A percentile compares a stretch with the other conserved stretches of the same genome.
phyloP scores from a whole-genome alignment of 2,888 invertebrate species.

The Apamea sordens region DNA sequence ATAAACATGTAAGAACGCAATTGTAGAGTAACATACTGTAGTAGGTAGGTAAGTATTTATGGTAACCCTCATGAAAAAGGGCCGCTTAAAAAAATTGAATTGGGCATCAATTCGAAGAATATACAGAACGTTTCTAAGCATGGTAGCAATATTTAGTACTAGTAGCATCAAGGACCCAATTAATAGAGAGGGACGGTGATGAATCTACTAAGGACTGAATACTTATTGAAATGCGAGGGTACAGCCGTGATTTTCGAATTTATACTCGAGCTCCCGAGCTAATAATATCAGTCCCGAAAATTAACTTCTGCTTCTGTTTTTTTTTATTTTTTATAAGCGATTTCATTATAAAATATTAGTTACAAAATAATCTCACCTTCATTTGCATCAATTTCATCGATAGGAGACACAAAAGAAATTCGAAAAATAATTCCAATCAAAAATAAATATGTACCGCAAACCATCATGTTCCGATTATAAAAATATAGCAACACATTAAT shows the following conservation, averaged over 20 bases:
- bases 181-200: not conserved
- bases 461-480: conserved; percentile 70
- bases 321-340: too few species aligned
- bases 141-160: not conserved
- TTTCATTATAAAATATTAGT: conserved; percentile 2
- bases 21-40: not conserved
- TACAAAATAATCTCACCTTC: conserved; percentile 80
- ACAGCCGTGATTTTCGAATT: not conserved
- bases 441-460: conserved; percentile 76
- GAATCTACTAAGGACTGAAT: not conserved
- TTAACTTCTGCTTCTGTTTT: not conserved
- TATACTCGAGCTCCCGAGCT: not conserved
- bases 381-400: conserved; percentile 83
- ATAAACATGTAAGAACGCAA: not conserved
- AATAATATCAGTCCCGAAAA: not conserved
- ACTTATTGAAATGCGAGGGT: not conserved
- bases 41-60: not conserved
- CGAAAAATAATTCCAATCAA: conserved; percentile 82
- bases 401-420: conserved; percentile 82
- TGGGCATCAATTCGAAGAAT: not conserved
- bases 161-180: not conserved
- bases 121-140: not conserved
- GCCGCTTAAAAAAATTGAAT: not conserved
- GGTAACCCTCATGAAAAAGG: not conserved
- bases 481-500: conserved; percentile 63